Percentiles rank a stretch among this genome's conserved stretches.
These are phyloP conservation scores for Caiman crocodilus DNA, from an alignment of 2,797 vertebrate genomes.

Conservation along the genomic window DNA sequence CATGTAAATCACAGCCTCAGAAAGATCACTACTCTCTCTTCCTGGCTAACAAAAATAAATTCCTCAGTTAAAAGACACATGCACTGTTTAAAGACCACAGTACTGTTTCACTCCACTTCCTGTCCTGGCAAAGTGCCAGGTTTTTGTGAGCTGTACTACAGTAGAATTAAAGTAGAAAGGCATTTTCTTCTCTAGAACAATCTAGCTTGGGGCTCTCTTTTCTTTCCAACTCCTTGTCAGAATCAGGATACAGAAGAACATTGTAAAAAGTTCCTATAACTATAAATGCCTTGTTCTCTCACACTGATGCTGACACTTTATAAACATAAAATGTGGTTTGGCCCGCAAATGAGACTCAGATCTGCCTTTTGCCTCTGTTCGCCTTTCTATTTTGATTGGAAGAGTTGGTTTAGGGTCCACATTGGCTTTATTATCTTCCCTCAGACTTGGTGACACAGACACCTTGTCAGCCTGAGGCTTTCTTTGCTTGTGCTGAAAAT, in stretches of 20 bases:
- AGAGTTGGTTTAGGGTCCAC: background rate
- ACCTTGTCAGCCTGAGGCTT: background rate
- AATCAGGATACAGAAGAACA: background rate
- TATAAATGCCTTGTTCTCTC: background rate
- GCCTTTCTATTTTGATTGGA: background rate
- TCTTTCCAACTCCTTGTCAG: background rate
- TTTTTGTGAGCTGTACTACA: background rate
- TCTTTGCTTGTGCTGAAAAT: background rate
- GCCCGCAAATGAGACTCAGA: background rate
- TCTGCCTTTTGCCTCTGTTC: slow-evolving; percentile 11
- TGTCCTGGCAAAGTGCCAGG: background rate
- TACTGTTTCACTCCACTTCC: background rate
- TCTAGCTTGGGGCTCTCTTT: background rate
- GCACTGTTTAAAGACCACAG: background rate
- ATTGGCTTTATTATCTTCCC: background rate
- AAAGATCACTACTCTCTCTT: background rate
- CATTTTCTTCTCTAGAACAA: background rate
- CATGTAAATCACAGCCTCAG: background rate
- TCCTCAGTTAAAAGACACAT: background rate
- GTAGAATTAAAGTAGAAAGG: background rate
- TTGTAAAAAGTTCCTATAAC: background rate
- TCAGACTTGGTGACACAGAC: slow-evolving; percentile 19
- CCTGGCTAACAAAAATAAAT: background rate
- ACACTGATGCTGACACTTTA: background rate
- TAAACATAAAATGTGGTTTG: background rate